Evolutionary conservation across 2,888 invertebrate species (phyloP).

Genomic region (Archips xylosteana): DNA sequence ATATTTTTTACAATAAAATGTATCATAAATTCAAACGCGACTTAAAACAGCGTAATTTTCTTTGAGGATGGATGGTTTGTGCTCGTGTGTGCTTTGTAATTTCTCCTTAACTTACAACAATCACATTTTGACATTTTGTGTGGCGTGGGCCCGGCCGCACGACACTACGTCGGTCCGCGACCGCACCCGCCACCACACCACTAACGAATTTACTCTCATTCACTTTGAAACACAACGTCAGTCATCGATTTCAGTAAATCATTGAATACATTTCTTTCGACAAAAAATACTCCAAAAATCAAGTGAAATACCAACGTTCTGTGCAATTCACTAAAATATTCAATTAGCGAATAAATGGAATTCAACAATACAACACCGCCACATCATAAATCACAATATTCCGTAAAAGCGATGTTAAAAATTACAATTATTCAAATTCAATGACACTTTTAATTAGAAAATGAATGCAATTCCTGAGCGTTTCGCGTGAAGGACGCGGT

Average conservation of each 20-base stretch:
- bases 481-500: slow-evolving; percentile 57
- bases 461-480: slow-evolving; percentile 84
- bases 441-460: slow-evolving; percentile 60
- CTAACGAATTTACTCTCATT: slow-evolving; percentile 63
- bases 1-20: slow-evolving; percentile 85
- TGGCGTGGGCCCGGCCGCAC: slow-evolving; percentile 44
- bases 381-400: slow-evolving; percentile 54
- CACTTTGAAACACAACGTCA: slow-evolving; percentile 75
- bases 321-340: slow-evolving; percentile 81
- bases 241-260: slow-evolving; percentile 77
- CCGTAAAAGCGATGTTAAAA: slow-evolving; percentile 71
- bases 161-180: background rate
- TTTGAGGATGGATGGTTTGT: slow-evolving; percentile 85
- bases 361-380: slow-evolving; percentile 76
- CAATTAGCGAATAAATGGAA: slow-evolving; percentile 71
- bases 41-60: slow-evolving; percentile 78
- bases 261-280: slow-evolving; percentile 77
- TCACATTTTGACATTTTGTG: slow-evolving; percentile 68
- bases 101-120: slow-evolving; percentile 78
- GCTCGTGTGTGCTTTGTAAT: slow-evolving; percentile 82
- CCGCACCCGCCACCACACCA: slow-evolving; percentile 47
- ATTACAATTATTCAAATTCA: slow-evolving; percentile 72
- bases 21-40: slow-evolving; percentile 85
- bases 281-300: slow-evolving; percentile 83
- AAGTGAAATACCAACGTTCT: slow-evolving; percentile 85